These are phyloP conservation scores for Pseudomyrmex gracilis DNA, from an alignment of 1,140 invertebrate species.

Conservation along the genomic window DNA sequence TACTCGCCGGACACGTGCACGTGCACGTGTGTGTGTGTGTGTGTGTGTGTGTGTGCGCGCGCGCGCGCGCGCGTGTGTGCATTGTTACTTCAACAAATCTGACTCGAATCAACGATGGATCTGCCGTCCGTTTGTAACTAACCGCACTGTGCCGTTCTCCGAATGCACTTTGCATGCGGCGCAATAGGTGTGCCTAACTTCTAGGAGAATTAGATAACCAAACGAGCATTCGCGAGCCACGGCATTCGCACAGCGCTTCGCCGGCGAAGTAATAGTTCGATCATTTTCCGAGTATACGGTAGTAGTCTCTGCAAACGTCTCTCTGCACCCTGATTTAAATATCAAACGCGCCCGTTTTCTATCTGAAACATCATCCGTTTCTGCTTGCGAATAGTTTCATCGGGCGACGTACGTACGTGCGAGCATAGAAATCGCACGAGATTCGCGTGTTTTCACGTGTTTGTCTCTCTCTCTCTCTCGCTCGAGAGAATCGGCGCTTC, in stretches of 20 bases:
- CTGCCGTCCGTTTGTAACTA: constrained; percentile 55
- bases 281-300: background rate
- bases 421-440: too few relatives aligned
- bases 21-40: background rate
- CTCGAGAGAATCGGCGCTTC: background rate
- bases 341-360: constrained; percentile 13
- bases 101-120: constrained; percentile 56
- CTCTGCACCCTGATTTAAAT: constrained; percentile 5
- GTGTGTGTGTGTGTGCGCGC: too few relatives aligned
- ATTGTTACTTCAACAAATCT: constrained; percentile 58
- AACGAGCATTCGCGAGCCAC: constrained; percentile 40
- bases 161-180: constrained; percentile 55
- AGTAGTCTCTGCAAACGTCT: background rate
- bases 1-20: background rate
- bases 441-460: background rate
- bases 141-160: constrained; percentile 41
- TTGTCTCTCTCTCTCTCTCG: too few relatives aligned
- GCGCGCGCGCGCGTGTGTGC: background rate
- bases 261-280: constrained; percentile 7
- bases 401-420: too few relatives aligned
- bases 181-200: constrained; percentile 54
- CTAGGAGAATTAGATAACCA: constrained; percentile 57
- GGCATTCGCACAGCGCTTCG: background rate
- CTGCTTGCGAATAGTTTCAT: background rate
- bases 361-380: background rate